Evolutionary conservation across 92 coral and sea anemone genomes (phyloP), one percentile per base, ranked within the genome.

Genomic region (Zoanthus gigantus): DNA sequence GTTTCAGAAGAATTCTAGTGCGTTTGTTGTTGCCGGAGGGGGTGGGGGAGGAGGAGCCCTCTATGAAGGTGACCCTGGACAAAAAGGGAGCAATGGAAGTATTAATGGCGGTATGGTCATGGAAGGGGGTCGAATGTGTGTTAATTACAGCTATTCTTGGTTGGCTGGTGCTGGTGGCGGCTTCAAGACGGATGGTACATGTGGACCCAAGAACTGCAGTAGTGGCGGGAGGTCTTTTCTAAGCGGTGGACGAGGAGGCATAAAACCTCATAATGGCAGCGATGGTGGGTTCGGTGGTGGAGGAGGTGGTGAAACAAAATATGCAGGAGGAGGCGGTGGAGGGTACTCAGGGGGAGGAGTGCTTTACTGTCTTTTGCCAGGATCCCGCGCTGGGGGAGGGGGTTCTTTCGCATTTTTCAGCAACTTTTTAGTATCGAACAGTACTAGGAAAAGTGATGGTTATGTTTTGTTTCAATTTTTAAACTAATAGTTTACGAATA

Each of bases 261-360:
- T 13, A 46, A 67, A 13, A 30, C 14, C 0, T 13, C 0, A 0
- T 2, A 18, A 0, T 46, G 85, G 85, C 28, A 14, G 7, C 28
- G 85, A 81, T 29, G 85, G 85, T 12, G 85, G 85, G 18, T 81
- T 81, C 29, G 85, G 85, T 0, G 85, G 85, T 47, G 85, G 85
- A 34, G 85, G 85, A 66, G 46, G 60, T 10, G 47, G 85, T 47
- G 23, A 8, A 0, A 2, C 2, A 1, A 0, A 0, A 1, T 11
- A 12, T 53, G 75, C 85, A 0, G 85, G 75, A 11, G 85, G 85
- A 66, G 85, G 85, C 32, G 85, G 85, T 81, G 85, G 85, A 46
- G 85, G 85, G 1, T 81, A 65, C n/a, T 66, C 61, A 45, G 85
- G 85, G 45, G 85, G 85, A 45, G 85, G 85, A 1, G 63, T 81